A percentile compares a stretch with the other conserved stretches of the same genome.
These are phyloP conservation scores for Drosophila lacteicornis DNA, from an alignment of 1,140 invertebrate species.

Conservation along the genomic window DNA sequence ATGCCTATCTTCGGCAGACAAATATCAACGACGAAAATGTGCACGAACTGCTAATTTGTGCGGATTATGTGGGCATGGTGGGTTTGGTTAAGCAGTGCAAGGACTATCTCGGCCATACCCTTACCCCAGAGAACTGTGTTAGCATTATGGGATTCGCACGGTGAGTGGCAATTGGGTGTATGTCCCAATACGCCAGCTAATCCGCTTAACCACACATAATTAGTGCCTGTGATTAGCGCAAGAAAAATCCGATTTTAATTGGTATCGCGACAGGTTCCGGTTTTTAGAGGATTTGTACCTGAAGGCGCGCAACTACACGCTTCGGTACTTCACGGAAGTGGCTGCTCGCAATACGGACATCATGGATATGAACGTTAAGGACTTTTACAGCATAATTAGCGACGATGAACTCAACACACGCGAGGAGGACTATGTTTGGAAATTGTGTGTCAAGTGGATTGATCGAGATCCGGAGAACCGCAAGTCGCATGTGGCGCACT, in stretches of 20 bases:
- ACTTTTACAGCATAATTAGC: constrained; percentile 89
- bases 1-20: constrained; percentile 91
- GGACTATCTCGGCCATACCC: constrained; percentile 88
- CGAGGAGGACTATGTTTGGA: constrained; percentile 87
- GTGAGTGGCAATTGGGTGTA: constrained; percentile 58
- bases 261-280: constrained; percentile 55
- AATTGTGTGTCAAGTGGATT: constrained; percentile 87
- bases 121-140: constrained; percentile 92
- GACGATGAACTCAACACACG: constrained; percentile 91
- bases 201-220: background rate
- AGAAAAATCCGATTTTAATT: constrained; percentile 55
- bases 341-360: constrained; percentile 90
- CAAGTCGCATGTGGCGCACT: constrained; percentile 88
- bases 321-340: constrained; percentile 90
- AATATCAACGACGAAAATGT: constrained; percentile 91
- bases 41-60: constrained; percentile 89
- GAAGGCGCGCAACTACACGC: constrained; percentile 89
- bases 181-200: background rate
- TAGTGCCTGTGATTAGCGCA: background rate
- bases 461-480: constrained; percentile 88
- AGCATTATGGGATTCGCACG: constrained; percentile 92
- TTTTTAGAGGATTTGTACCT: constrained; percentile 89
- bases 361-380: constrained; percentile 88
- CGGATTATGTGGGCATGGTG: constrained; percentile 92
- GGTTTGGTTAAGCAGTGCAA: constrained; percentile 92